Evolutionary conservation across 2,797 vertebrate species (phyloP).

Genomic region (Lerista edwardsae): DNA sequence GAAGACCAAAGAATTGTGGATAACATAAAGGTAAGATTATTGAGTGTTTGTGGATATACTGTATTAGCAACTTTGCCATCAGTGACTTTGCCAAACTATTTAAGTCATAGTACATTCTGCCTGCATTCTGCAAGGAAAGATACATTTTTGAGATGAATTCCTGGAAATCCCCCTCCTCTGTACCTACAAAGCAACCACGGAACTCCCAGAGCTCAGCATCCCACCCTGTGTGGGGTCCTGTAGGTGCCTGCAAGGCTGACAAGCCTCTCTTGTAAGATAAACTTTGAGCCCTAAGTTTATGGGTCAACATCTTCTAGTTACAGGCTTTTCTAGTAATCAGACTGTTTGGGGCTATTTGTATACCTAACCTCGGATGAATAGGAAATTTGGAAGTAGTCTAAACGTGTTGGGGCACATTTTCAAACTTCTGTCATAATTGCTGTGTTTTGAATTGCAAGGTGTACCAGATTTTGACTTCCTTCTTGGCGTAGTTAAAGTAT

Average conservation of each 20-base stretch:
- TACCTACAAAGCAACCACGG: neutral
- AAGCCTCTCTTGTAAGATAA: neutral
- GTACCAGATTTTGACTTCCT: no score
- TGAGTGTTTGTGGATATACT: neutral
- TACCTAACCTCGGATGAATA: no score
- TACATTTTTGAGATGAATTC: neutral
- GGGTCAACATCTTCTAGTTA: no score
- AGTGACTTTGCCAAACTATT: neutral
- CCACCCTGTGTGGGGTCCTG: neutral
- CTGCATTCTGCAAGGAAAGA: neutral
- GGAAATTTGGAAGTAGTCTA: no score
- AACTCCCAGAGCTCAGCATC: neutral
- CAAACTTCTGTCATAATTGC: no score
- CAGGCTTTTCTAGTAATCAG: no score
- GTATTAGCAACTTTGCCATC: no score
- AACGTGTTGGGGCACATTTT: no score
- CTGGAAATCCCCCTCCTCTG: neutral
- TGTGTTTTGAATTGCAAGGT: no score
- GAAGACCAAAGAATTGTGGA: slow-evolving; percentile 69
- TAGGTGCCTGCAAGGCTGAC: neutral
- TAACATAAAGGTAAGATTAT: slow-evolving; percentile 67
- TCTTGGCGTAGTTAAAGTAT: no score
- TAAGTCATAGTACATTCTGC: neutral
- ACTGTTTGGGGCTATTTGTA: no score
- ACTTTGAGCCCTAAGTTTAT: no score